Conservation (phyloP, 2,888 invertebrate species). For the Graphium colonna region DNA sequence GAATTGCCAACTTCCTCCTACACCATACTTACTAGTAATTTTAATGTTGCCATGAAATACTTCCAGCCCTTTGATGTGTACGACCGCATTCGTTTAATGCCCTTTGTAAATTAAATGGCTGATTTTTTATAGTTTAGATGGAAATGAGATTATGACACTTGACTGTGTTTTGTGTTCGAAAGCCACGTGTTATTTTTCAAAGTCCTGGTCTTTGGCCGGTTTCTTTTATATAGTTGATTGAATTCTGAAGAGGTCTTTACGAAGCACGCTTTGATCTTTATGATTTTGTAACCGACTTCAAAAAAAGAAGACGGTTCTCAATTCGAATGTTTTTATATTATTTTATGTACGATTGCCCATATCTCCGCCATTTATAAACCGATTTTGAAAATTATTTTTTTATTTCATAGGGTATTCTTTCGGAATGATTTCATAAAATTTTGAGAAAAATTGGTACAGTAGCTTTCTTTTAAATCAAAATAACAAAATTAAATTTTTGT, state of each 20-base stretch:
- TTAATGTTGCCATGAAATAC: slow-evolving; percentile 47
- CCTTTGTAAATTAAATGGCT: slow-evolving; percentile 46
- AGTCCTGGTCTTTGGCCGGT: slow-evolving; percentile 21
- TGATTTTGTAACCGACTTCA: background rate
- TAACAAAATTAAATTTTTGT: too few relatives aligned
- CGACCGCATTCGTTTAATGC: slow-evolving; percentile 42
- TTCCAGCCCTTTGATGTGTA: slow-evolving; percentile 46
- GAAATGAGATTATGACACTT: slow-evolving; percentile 42
- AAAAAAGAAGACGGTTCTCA: too few relatives aligned
- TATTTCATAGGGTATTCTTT: too few relatives aligned
- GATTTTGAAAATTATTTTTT: too few relatives aligned
- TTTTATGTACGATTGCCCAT: too few relatives aligned
- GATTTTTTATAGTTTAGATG: slow-evolving; percentile 51
- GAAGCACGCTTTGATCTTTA: background rate
- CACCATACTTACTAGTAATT: slow-evolving; percentile 36
- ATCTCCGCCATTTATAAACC: too few relatives aligned
- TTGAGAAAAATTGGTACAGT: too few relatives aligned
- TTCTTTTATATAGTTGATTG: background rate
- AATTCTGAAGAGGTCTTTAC: too few relatives aligned
- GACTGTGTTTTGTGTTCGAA: slow-evolving; percentile 37
- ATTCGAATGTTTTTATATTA: too few relatives aligned
- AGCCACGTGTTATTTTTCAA: slow-evolving; percentile 40
- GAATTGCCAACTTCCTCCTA: slow-evolving; percentile 26
- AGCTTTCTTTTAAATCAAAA: too few relatives aligned
- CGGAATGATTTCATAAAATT: too few relatives aligned